A percentile compares a stretch with the other conserved stretches of the same genome.
Evolutionary conservation across 2,888 invertebrate species (phyloP).

Genomic region (Eugnorisma glareosa): DNA sequence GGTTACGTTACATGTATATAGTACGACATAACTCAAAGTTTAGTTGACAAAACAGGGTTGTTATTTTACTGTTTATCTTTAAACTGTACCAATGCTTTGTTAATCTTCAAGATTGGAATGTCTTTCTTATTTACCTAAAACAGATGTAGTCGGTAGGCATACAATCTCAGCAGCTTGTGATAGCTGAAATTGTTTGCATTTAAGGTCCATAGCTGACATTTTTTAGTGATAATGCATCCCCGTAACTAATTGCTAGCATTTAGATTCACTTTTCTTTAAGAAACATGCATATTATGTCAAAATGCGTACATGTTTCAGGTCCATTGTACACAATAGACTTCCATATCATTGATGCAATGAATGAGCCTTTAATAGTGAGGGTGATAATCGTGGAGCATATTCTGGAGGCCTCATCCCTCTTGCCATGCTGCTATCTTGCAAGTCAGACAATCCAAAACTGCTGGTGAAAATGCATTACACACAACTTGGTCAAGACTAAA

Average conservation of each 20-base stretch:
- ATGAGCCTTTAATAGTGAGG: background rate
- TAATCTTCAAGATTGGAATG: background rate
- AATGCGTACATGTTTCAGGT: background rate
- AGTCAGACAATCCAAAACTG: background rate
- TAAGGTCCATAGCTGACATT: too few species aligned
- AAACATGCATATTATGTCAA: background rate
- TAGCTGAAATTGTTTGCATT: background rate
- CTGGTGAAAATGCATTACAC: background rate
- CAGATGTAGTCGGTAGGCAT: background rate
- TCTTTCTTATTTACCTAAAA: background rate
- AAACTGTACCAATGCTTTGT: background rate
- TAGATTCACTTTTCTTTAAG: background rate
- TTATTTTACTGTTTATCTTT: background rate
- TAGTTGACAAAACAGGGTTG: background rate
- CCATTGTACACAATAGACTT: background rate
- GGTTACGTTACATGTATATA: background rate
- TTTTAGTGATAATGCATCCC: background rate
- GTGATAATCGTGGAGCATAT: background rate
- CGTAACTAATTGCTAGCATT: background rate
- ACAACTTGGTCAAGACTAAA: constrained; percentile 15
- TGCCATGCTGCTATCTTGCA: background rate
- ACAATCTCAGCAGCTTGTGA: background rate
- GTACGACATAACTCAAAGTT: background rate
- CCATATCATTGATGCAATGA: background rate
- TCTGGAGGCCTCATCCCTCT: background rate